Conservation (phyloP, 2,888 invertebrate species). For the Lumbricus terrestris region DNA sequence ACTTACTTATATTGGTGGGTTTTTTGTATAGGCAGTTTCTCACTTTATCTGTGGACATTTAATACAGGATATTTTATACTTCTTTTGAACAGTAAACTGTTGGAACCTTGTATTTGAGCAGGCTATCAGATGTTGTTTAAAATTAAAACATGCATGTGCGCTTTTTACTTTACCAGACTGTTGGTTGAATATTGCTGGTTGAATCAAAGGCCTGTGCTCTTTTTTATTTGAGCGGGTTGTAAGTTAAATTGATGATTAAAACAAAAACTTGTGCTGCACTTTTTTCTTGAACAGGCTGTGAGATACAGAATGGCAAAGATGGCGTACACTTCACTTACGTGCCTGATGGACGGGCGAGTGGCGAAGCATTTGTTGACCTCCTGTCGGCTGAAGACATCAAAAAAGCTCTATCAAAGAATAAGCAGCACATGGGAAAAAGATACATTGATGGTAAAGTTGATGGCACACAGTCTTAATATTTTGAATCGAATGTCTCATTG, state of each 20-base stretch:
- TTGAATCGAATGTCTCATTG: background rate
- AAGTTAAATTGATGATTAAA: slow-evolving; percentile 40
- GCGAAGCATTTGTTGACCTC: slow-evolving; percentile 86
- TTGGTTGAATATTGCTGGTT: background rate
- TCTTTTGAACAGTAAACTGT: background rate
- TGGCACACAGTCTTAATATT: background rate
- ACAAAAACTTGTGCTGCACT: background rate
- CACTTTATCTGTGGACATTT: background rate
- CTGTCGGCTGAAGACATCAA: slow-evolving; percentile 76
- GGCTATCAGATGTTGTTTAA: slow-evolving; percentile 57
- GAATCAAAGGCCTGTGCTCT: background rate
- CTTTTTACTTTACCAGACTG: background rate
- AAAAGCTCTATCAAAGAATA: slow-evolving; percentile 76
- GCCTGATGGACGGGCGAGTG: slow-evolving; percentile 83
- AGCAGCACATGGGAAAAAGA: slow-evolving; percentile 85
- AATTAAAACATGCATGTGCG: too few relatives aligned
- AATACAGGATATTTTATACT: background rate
- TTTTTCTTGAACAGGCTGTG: slow-evolving; percentile 12
- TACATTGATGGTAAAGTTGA: slow-evolving; percentile 73
- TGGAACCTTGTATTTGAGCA: background rate
- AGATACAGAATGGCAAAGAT: slow-evolving; percentile 67
- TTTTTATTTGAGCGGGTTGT: slow-evolving; percentile 10
- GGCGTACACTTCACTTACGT: slow-evolving; percentile 83
- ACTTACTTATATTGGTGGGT: background rate
- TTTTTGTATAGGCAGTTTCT: background rate